A percentile compares a stretch with the other conserved stretches of the same genome.
phyloP scores from a whole-genome alignment of 2,888 invertebrate species.

The Stictocephala bisonia region DNA sequence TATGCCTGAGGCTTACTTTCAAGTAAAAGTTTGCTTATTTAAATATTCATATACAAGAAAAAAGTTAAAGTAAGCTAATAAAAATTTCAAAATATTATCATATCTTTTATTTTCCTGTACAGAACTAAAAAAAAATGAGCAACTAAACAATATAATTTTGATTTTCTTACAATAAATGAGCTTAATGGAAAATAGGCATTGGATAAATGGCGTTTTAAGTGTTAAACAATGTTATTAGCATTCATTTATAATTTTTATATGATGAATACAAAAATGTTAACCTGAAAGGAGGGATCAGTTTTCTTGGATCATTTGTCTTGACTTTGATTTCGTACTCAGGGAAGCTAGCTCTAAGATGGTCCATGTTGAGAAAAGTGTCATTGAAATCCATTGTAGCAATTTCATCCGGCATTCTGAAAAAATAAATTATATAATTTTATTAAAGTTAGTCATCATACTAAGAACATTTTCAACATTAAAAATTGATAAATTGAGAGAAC shows the following conservation, averaged over 20 bases:
- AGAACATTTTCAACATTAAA: too few species aligned
- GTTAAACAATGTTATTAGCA: not conserved
- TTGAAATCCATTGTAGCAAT: conserved; percentile 92
- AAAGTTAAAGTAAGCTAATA: too few species aligned
- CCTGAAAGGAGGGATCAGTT: conserved; percentile 85
- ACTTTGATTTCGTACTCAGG: conserved; percentile 82
- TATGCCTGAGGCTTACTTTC: too few species aligned
- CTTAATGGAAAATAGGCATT: too few species aligned
- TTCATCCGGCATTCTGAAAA: conserved; percentile 84
- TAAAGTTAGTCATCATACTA: too few species aligned
- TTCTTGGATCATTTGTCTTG: conserved; percentile 72
- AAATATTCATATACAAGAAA: too few species aligned
- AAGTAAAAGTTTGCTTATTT: too few species aligned
- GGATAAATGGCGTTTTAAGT: conserved; percentile 15
- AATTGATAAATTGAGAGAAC: too few species aligned
- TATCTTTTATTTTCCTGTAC: too few species aligned
- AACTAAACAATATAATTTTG: too few species aligned
- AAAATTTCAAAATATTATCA: too few species aligned
- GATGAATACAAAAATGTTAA: conserved; percentile 62
- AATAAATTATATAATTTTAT: not conserved
- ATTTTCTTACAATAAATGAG: conserved; percentile 36
- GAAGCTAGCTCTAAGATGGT: conserved; percentile 90
- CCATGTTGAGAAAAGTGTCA: conserved; percentile 94
- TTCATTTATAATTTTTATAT: not conserved
- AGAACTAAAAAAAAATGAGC: too few species aligned